Conservation (phyloP, 2,113 vertebrate genomes). For the Chascanopsetta lugubris region DNA sequence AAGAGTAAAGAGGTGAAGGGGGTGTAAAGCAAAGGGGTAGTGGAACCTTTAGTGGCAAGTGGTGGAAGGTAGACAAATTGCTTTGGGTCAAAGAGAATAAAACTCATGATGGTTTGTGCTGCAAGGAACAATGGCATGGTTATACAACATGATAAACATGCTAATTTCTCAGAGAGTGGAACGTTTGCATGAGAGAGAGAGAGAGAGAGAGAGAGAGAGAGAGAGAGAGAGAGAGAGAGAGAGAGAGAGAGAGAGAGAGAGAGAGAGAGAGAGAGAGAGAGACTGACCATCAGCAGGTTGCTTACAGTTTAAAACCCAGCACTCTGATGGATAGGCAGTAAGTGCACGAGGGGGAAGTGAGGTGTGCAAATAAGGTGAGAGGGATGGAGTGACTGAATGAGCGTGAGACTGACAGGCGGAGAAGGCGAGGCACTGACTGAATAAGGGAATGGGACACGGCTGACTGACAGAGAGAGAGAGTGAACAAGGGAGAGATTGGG, state of each 20-base stretch:
- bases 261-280: conserved; percentile 3
- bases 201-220: too few species aligned
- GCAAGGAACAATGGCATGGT: neutral
- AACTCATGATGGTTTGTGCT: conserved; percentile 13
- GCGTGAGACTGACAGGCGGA: conserved; percentile 52
- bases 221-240: too few species aligned
- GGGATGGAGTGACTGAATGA: conserved; percentile 54
- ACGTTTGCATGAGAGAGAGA: conserved; percentile 8
- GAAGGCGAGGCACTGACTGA: conserved; percentile 52
- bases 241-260: too few species aligned
- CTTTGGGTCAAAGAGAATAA: conserved; percentile 14
- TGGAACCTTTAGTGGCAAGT: neutral
- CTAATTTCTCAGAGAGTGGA: conserved; percentile 9
- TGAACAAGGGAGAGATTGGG: conserved; percentile 52
- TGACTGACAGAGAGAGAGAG: conserved; percentile 60
- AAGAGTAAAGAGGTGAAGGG: neutral
- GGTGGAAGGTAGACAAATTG: conserved; percentile 19
- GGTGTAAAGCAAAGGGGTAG: neutral
- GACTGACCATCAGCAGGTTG: neutral
- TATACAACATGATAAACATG: neutral
- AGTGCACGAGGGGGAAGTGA: conserved; percentile 52
- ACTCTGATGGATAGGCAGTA: conserved; percentile 43
- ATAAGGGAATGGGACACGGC: conserved; percentile 58
- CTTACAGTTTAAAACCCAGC: conserved; percentile 37
- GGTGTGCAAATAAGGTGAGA: conserved; percentile 48